Evolutionary conservation across 2,113 vertebrate species (phyloP).

Genomic region (Bothrops jararaca): DNA sequence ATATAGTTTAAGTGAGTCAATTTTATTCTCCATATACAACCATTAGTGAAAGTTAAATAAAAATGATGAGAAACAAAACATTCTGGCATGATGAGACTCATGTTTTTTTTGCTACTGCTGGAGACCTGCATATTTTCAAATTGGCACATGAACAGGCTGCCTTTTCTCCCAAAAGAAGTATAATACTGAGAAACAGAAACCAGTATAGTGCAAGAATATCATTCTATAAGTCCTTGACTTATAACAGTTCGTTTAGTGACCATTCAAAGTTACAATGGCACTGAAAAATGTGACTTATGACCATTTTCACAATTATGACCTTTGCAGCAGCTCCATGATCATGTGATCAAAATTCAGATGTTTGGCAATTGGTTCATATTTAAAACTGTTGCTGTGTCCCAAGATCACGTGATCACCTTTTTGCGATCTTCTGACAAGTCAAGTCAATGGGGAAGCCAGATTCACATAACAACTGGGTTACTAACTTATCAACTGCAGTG

Average conservation of each 20-base stretch:
- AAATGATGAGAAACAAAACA: neutral
- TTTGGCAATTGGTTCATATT: no score
- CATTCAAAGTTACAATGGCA: no score
- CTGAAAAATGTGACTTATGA: no score
- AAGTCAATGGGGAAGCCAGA: no score
- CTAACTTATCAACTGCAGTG: neutral
- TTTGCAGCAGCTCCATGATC: no score
- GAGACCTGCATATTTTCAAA: neutral
- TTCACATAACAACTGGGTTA: no score
- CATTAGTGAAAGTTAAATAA: neutral
- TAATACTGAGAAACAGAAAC: neutral
- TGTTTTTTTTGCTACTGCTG: constrained; percentile 23
- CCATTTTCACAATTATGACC: no score
- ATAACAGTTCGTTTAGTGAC: no score
- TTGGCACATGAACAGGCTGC: neutral
- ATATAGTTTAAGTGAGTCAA: neutral
- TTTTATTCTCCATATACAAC: constrained; percentile 3
- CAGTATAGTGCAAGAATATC: neutral
- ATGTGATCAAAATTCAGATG: no score
- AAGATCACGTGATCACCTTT: no score
- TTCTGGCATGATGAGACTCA: neutral
- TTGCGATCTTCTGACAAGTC: no score
- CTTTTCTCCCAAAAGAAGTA: neutral
- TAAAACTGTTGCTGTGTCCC: no score
- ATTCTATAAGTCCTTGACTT: neutral